phyloP scores from a whole-genome alignment of 2,113 vertebrate genomes.

The Melanocharis versteri region DNA sequence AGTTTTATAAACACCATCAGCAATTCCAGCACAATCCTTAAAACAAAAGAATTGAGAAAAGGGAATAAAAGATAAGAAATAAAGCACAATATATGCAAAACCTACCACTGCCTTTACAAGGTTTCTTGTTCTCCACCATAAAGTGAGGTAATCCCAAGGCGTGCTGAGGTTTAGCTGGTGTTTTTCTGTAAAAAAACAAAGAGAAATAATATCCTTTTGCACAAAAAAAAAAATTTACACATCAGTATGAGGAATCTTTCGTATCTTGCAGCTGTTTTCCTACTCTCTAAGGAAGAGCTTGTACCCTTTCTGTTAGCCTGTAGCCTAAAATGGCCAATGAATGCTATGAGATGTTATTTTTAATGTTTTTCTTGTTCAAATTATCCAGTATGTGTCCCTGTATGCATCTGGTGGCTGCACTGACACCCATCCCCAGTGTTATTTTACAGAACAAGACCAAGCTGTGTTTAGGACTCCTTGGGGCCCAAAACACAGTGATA shows the following conservation, averaged over 20 bases:
- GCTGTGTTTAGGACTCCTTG: neutral
- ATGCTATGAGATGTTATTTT: neutral
- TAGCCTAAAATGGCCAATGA: accelerated
- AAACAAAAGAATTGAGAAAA: neutral
- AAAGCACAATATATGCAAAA: neutral
- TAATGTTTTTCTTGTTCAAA: neutral
- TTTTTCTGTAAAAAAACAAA: neutral
- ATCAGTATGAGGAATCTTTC: neutral
- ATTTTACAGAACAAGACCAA: neutral
- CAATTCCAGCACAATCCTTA: neutral
- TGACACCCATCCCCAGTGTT: neutral
- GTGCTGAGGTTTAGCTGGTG: neutral
- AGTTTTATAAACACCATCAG: neutral
- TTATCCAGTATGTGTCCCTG: neutral
- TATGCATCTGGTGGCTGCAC: neutral
- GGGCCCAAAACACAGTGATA: neutral
- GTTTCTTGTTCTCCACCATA: neutral
- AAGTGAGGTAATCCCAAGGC: neutral
- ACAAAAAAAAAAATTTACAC: neutral
- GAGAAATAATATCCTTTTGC: neutral
- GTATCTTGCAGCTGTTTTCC: neutral
- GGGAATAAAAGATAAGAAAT: neutral
- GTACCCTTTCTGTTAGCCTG: neutral
- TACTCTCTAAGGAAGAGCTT: neutral
- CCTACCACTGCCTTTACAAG: neutral